Conservation (phyloP, 2,113 vertebrate species). For the Ailuropoda melanoleuca region DNA sequence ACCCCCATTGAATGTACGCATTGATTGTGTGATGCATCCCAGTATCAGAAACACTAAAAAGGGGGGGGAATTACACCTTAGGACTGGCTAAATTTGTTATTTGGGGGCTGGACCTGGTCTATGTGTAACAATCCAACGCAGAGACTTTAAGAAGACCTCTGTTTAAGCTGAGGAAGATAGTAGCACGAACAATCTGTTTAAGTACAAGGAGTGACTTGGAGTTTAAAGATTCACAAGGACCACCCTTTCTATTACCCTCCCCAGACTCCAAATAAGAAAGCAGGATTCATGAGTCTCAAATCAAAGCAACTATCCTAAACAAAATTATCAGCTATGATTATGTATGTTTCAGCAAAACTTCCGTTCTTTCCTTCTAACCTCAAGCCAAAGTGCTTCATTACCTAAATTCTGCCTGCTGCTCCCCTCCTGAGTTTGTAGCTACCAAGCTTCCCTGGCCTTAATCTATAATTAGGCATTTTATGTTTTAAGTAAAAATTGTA, state of each 20-base stretch:
- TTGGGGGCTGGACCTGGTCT: neutral
- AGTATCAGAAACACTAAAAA: constrained; percentile 55
- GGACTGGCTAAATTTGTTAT: constrained; percentile 36
- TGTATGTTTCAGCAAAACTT: constrained; percentile 40
- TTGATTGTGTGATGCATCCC: neutral
- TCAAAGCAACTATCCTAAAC: constrained; percentile 23
- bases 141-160: constrained; percentile 22
- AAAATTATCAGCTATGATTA: constrained; percentile 16
- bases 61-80: neutral
- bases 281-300: constrained; percentile 1
- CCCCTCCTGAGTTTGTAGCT: neutral
- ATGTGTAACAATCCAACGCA: neutral
- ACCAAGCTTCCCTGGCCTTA: neutral
- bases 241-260: neutral
- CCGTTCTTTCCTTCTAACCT: constrained; percentile 2
- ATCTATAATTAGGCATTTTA: constrained; percentile 30
- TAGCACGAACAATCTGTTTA: constrained; percentile 6
- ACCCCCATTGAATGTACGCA: neutral
- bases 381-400: neutral
- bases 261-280: constrained; percentile 28
- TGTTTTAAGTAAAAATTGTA: constrained; percentile 39
- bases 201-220: neutral
- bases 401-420: neutral
- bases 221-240: neutral
- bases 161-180: constrained; percentile 6